Conservation (phyloP, 92 coral and sea anemone species). For the Galaxea fascicularis region DNA sequence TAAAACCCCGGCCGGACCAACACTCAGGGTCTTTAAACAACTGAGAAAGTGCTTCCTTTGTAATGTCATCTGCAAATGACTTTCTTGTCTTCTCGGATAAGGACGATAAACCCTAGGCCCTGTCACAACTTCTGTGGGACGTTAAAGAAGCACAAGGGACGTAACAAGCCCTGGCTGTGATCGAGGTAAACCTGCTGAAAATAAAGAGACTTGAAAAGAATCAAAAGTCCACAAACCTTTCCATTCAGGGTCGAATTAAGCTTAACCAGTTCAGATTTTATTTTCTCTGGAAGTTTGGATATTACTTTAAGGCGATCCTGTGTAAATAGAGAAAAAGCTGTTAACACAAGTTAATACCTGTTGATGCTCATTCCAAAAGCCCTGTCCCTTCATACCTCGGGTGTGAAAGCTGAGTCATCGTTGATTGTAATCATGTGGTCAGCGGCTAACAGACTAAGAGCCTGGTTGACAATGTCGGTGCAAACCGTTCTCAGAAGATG, state of each 20-base stretch:
- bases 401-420: conserved; percentile 76
- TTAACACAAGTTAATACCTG: neutral
- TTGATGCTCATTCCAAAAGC: no score
- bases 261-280: conserved; percentile 75
- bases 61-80: no score
- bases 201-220: neutral
- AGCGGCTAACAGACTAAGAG: conserved; percentile 91
- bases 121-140: no score
- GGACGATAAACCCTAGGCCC: no score
- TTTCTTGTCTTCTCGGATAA: no score
- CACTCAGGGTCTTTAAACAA: no score
- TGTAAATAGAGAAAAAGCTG: conserved; percentile 7
- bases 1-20: no score
- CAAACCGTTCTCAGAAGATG: conserved; percentile 91
- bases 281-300: conserved; percentile 89
- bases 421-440: conserved; percentile 97
- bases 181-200: neutral
- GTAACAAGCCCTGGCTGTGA: no score
- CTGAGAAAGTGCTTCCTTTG: no score
- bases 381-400: conserved; percentile 93
- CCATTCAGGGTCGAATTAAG: conserved; percentile 79
- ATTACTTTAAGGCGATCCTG: conserved; percentile 95
- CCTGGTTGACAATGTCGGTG: conserved; percentile 88
- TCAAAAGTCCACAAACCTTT: conserved; percentile 67
- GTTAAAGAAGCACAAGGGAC: no score